Percentiles rank a stretch among this genome's conserved stretches.
Evolutionary conservation across 2,888 invertebrate genomes (phyloP).

Genomic region (Acronicta psi): DNA sequence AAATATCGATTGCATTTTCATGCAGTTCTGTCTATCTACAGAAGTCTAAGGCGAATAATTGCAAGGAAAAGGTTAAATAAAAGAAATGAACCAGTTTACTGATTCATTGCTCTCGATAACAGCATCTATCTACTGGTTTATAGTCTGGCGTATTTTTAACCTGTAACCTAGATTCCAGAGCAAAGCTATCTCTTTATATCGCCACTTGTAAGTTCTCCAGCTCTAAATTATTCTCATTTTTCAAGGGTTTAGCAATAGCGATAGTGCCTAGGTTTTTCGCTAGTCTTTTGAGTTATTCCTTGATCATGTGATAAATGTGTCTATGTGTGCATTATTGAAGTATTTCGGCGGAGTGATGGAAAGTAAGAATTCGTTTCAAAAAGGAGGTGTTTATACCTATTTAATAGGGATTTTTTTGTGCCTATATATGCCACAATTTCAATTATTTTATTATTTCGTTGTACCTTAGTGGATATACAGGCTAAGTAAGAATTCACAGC

Average conservation of each 20-base stretch:
- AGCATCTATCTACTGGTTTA: not conserved
- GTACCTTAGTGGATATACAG: no score
- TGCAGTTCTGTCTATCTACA: no score
- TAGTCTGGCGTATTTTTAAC: not conserved
- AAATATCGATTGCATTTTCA: no score
- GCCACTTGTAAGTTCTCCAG: slow-evolving; percentile 3
- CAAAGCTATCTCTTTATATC: slow-evolving; percentile 8
- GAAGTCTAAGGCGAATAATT: no score
- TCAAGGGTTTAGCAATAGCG: slow-evolving; percentile 6
- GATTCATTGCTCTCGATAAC: slow-evolving; percentile 2
- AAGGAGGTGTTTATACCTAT: no score
- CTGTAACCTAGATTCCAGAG: slow-evolving; percentile 9
- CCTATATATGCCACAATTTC: no score
- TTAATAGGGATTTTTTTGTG: no score
- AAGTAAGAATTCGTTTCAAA: no score
- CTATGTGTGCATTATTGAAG: not conserved
- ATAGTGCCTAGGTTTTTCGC: not conserved
- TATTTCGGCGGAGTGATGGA: no score
- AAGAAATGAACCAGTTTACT: not conserved
- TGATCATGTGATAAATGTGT: slow-evolving; percentile 1
- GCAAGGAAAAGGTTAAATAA: not conserved
- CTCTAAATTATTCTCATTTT: slow-evolving; percentile 19
- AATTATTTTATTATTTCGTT: no score
- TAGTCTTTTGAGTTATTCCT: not conserved
- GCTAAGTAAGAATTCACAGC: no score